Conservation (phyloP, 1,140 invertebrate genomes). For the Temnothorax longispinosus region DNA sequence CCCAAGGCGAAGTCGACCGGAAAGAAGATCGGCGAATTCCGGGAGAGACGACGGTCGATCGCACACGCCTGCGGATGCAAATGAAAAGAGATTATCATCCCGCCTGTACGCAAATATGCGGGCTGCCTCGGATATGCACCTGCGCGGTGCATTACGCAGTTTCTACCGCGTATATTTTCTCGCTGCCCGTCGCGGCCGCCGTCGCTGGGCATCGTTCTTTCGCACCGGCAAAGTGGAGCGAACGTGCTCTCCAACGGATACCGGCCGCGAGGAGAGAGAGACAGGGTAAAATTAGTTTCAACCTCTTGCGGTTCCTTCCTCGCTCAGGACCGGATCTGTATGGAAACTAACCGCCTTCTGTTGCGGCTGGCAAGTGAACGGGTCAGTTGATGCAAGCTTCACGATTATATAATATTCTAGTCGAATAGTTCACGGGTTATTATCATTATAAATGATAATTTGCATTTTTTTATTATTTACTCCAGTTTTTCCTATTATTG, state of each 20-base stretch:
- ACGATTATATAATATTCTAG: not conserved
- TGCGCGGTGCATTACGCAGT: constrained; percentile 41
- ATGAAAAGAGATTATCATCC: constrained; percentile 58
- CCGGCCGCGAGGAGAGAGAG: constrained; percentile 32
- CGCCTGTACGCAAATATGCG: constrained; percentile 32
- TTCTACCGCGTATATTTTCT: constrained; percentile 29
- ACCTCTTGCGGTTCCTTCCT: constrained; percentile 30
- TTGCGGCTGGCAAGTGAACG: constrained; percentile 33
- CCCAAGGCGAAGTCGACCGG: constrained; percentile 33
- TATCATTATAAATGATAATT: not conserved
- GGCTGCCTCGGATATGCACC: constrained; percentile 24
- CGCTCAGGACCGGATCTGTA: constrained; percentile 13
- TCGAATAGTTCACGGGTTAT: not conserved
- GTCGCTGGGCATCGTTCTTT: constrained; percentile 36
- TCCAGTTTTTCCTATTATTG: not conserved
- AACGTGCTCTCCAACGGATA: constrained; percentile 34
- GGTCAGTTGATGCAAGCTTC: not conserved
- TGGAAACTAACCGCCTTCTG: constrained; percentile 32
- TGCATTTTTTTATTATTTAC: not conserved
- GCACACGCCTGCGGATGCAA: not conserved
- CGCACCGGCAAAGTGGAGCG: constrained; percentile 18
- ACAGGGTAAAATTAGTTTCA: constrained; percentile 65
- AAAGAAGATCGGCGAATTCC: constrained; percentile 50
- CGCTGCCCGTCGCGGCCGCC: not conserved
- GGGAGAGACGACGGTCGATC: not conserved